Base-by-base conservation (phyloP, 1,140 invertebrate species). In the Andricus grossulariae region DNA sequence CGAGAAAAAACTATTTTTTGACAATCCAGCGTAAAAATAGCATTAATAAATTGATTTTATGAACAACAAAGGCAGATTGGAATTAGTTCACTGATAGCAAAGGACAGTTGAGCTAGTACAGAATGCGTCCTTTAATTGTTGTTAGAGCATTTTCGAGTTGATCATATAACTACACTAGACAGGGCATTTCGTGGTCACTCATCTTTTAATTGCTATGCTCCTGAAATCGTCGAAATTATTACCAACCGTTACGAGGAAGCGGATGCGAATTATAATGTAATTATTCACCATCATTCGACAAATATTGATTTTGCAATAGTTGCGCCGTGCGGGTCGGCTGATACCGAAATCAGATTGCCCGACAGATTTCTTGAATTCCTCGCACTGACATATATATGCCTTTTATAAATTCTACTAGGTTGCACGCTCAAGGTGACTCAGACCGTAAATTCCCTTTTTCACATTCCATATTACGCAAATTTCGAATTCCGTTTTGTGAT, bases 91-190 rank as follows among this genome's bases (percentile, higher is more conserved):
- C 25, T 5, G 25, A 80, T 80, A 76, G 76, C 71, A 66, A 76
- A 72, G 74, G 72, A 77, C 76, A 77, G 79, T 77, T 66, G 50
- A 73, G 72, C 74, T 76, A 74, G 52, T 54, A n/a, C 18, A 81
- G 72, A 75, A 80, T 71, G 76, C 74, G 71, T 25, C 74, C 76
- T 80, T 83, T 79, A 73, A 83, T 80, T 79, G 74, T 39, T 60
- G n/a, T 76, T 55, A 71, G 52, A 52, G 72, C 51, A 60, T 21
- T 50, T 72, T 51, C 39, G 25, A 49, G 16, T 13, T 71, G 72
- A 21, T 19, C 13, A 25, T 25, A 25, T 52, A 73, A 51, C 25
- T 19, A 13, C n/a, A 19, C 18, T 52, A 50, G 50, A 52, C 21
- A 21, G 50, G 45, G 52, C 50, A 73, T 19, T 21, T 18, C 15